A percentile compares a stretch with the other conserved stretches of the same genome.
Conservation (phyloP, 2,797 vertebrate genomes). For the Columba guinea region DNA sequence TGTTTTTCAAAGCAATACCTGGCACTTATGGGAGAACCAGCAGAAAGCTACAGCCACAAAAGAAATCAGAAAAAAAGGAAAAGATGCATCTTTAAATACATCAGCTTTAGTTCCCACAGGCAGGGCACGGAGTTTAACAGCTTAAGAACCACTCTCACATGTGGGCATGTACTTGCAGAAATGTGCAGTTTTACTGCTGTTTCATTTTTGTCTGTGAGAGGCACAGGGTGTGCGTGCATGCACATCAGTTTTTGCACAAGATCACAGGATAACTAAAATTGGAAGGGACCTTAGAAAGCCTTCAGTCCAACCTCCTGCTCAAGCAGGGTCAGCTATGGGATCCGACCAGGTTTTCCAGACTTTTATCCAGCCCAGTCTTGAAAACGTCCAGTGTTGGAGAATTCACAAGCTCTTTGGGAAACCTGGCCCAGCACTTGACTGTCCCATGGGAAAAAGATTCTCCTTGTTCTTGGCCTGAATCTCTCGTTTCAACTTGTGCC, state of each 20-base stretch:
- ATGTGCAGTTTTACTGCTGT: not conserved
- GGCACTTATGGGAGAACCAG: not conserved
- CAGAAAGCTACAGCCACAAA: not conserved
- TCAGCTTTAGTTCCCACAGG: not conserved
- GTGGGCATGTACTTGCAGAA: not conserved
- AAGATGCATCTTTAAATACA: not conserved
- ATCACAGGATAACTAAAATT: not conserved
- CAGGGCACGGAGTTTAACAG: not conserved
- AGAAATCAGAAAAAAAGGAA: not conserved
- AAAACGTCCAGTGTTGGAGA: not conserved
- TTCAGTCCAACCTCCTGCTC: not conserved
- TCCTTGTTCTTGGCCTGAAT: not conserved
- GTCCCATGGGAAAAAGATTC: not conserved
- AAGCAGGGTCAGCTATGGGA: not conserved
- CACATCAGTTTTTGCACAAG: not conserved
- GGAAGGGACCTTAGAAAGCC: not conserved
- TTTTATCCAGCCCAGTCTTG: not conserved
- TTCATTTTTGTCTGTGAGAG: not conserved
- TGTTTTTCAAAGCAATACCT: not conserved
- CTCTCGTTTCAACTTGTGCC: not conserved
- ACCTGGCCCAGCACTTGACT: not conserved
- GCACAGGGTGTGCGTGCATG: fast-evolving
- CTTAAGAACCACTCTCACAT: not conserved
- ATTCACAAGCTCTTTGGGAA: not conserved
- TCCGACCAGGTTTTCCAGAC: not conserved